Evolutionary conservation across 2,113 vertebrate species (phyloP), one percentile per base, ranked within the genome.

Genomic region (Anguilla rostrata): DNA sequence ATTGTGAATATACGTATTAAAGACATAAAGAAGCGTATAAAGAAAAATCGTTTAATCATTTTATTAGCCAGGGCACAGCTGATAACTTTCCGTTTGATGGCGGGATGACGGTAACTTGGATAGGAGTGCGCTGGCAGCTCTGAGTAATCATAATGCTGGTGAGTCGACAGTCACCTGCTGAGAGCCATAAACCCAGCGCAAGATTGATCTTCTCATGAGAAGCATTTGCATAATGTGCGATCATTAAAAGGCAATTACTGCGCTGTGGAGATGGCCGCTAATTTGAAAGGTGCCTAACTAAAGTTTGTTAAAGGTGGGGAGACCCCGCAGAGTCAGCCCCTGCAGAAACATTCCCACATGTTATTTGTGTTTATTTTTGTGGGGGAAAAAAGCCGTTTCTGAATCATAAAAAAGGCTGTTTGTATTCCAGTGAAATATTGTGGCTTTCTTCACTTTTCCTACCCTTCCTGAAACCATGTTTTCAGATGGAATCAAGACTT

Each of bases 241-340:
- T 96, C 96, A 96, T 98, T 97, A 97, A 97, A 97, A 97, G 95
- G 92, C 96, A 96, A 98, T 98, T 97, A 97, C 94, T 91, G 88
- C 91, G 85, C 90, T 88, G 89, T 90, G 89, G 92, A 92, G 89
- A 93, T 88, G 91, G 88, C 90, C n/a, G 39, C 87, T 39, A 63
- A 84, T 88, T 46, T 84, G 87, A 88, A 82, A 85, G 83, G 87
- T 84, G 43, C 80, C 85, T 88, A 66, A 85, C 53, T 75, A 82
- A 88, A 82, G 80, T 84, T 88, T 82, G 83, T 84, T 85, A 82
- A 53, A 83, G 84, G 43, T 84, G 71, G 83, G 11, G 39, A 82
- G 81, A 60, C 87, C 87, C 83, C 49, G 41, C 29, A 18, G 84
- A 60, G 46, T 2, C 22, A n/a, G 63, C 40, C 85, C 79, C 43